These are phyloP conservation scores for Onychorhynchus coronatus DNA, from an alignment of 2,113 vertebrate genomes.

Conservation along the genomic window DNA sequence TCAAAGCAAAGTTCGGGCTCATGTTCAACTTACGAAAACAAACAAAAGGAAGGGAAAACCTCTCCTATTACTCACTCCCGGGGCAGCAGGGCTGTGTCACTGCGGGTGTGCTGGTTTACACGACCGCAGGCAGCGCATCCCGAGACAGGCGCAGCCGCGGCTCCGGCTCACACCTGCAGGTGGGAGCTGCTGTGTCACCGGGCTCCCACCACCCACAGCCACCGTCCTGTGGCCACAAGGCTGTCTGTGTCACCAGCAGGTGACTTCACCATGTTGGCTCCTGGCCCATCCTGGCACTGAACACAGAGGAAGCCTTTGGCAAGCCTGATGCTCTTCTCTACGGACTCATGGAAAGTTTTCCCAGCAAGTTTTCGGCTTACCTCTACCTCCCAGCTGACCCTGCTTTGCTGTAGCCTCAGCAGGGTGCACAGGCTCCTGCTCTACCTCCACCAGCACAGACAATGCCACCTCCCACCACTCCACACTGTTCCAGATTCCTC, in stretches of 20 bases:
- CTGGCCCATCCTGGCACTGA: fast-evolving
- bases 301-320: fast-evolving
- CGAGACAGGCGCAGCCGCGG: fast-evolving
- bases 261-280: fast-evolving
- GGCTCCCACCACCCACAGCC: neutral
- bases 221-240: fast-evolving
- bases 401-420: neutral
- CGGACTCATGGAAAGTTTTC: fast-evolving
- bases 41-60: neutral
- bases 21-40: neutral
- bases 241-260: neutral
- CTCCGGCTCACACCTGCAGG: neutral
- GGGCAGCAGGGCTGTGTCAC: neutral
- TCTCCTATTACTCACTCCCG: neutral
- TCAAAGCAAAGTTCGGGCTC: neutral
- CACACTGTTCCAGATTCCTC: neutral
- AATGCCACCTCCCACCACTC: neutral
- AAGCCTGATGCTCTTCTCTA: fast-evolving
- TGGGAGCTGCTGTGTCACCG: neutral
- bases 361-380: neutral
- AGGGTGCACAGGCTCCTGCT: neutral
- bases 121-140: fast-evolving
- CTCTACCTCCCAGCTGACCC: neutral
- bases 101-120: fast-evolving
- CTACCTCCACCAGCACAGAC: neutral